Base-by-base conservation (phyloP, 2,797 vertebrate genomes). In the Tokudaia tokunoshimensis region DNA sequence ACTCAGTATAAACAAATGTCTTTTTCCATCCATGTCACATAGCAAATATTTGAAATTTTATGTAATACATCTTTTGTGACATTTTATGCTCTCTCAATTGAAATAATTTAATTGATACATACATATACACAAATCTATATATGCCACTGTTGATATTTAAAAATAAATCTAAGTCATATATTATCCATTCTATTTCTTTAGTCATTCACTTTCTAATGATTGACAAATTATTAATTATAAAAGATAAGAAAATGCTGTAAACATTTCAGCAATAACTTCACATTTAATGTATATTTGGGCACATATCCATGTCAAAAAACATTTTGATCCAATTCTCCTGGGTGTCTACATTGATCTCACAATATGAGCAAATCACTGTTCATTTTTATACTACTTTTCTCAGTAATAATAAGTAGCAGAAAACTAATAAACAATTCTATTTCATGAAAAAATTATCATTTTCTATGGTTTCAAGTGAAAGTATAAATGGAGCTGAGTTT, bases 1-100 rank as follows among this genome's bases (percentile, higher is more conserved):
- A 57, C 15, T 96, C 78, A 86, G 11, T 85, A 3, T 95, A 96
- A 97, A 96, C 92, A 98, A 95, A 88, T 89, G 80, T 92, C 82
- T 95, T 67, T 94, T 92, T 96, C 87, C 78, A 95, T 96, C 83
- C 82, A 26, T 90, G 70, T 96, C 89, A 95, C 47, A 92, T 9
- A 94, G 55, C 41, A 96, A 91, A 92, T 89, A 96, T 61, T 94
- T 95, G 59, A 95, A 94, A 96, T 90, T 92, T 67, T 50, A 79
- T n/a, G 6, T 63, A 17, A 86, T 89, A 52, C 29, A 72, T 78
- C 65, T 61, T 90, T 34, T 93, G 12, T 95, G 94, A 81, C 1
- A 79, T 7, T 88, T 92, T 96, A 57, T 41, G 86, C 4, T 14
- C 22, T n/a, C 31, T 93, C 8, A 6, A 76, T 26, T 94, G 47